phyloP scores from a whole-genome alignment of 2,888 invertebrate genomes.

The Trachelus stipa region DNA sequence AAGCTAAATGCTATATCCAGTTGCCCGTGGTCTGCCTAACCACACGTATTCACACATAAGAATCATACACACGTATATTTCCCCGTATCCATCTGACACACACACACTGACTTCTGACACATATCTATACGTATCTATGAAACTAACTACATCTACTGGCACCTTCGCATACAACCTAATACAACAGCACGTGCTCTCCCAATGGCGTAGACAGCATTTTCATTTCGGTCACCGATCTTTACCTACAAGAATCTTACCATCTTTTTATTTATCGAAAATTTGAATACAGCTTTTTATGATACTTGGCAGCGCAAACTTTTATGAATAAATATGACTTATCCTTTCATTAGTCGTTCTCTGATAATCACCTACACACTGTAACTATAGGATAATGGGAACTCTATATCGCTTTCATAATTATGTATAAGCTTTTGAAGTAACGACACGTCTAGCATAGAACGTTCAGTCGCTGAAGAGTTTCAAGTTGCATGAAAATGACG shows the following conservation, averaged over 20 bases:
- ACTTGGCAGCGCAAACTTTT: no score
- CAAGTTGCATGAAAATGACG: no score
- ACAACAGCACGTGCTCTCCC: not conserved
- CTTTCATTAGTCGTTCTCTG: no score
- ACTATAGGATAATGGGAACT: no score
- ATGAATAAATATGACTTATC: no score
- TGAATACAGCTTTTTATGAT: not conserved
- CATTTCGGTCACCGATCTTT: not conserved
- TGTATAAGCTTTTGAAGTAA: no score
- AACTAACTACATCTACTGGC: not conserved
- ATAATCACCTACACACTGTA: no score
- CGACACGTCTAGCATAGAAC: no score
- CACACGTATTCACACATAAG: not conserved
- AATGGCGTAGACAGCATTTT: not conserved
- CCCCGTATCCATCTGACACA: no score
- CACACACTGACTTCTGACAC: not conserved
- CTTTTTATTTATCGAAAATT: not conserved
- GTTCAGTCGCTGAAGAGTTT: no score
- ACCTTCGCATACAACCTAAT: not conserved
- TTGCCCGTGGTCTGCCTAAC: not conserved
- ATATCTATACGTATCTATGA: not conserved
- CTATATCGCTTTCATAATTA: no score
- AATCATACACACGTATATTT: not conserved
- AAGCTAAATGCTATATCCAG: not conserved
- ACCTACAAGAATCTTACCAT: not conserved